phyloP scores from a whole-genome alignment of 2,888 invertebrate species.

The Mesoligia furuncula region DNA sequence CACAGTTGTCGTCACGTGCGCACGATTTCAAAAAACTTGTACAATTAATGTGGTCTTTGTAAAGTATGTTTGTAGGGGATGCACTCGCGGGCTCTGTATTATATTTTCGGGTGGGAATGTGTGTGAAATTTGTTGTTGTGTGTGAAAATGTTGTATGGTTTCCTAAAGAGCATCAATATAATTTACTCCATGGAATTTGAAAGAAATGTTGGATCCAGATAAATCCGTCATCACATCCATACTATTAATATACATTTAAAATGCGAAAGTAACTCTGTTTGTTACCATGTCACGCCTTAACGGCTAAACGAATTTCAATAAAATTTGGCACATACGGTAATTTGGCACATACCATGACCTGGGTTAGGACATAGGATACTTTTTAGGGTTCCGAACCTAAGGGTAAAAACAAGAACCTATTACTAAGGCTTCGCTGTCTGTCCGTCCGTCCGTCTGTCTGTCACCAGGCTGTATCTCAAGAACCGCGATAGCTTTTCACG shows the following conservation, averaged over 20 bases:
- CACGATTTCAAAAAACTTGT: slow-evolving; percentile 71
- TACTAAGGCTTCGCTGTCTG: no score
- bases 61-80: slow-evolving; percentile 38
- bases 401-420: no score
- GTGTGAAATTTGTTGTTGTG: slow-evolving; percentile 11
- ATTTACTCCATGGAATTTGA: not conserved
- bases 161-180: not conserved
- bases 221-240: not conserved
- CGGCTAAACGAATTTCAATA: not conserved
- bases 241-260: not conserved
- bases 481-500: no score
- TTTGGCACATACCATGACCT: not conserved
- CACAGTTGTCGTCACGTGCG: slow-evolving; percentile 78
- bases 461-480: no score
- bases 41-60: slow-evolving; percentile 67
- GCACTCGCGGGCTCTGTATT: slow-evolving; percentile 6
- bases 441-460: no score
- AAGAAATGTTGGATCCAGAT: not conserved
- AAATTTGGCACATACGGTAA: not conserved
- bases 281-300: not conserved
- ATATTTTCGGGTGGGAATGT: slow-evolving; percentile 13
- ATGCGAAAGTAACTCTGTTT: not conserved
- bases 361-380: not conserved
- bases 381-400: no score
- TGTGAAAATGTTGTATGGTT: not conserved